Evolutionary conservation across 2,797 vertebrate genomes (phyloP).

Genomic region (Sebastes kiyomatsui): DNA sequence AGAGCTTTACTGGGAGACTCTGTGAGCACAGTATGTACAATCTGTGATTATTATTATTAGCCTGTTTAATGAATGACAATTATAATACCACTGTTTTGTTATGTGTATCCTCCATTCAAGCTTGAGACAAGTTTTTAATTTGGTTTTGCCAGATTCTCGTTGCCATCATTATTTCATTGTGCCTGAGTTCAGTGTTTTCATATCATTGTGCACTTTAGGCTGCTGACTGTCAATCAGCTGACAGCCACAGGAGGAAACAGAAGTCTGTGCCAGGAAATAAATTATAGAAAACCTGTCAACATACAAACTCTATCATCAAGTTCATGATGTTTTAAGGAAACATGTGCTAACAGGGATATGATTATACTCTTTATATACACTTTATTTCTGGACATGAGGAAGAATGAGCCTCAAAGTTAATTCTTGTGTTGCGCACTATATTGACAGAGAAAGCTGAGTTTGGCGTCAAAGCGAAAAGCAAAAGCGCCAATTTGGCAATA

Average conservation of each 20-base stretch:
- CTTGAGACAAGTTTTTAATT: background rate
- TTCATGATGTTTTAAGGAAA: background rate
- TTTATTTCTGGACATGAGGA: background rate
- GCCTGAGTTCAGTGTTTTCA: background rate
- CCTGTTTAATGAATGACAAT: background rate
- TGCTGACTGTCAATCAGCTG: background rate
- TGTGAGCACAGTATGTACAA: conserved; percentile 87
- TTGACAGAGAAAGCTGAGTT: too few relatives aligned
- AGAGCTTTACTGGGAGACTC: conserved; percentile 81
- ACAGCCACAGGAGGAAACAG: background rate
- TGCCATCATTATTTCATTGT: background rate
- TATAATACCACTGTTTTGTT: background rate
- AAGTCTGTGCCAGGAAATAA: background rate
- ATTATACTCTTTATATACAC: background rate
- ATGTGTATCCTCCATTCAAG: background rate
- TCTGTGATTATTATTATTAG: background rate
- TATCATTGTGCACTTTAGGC: background rate
- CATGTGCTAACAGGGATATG: background rate
- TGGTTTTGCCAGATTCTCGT: background rate
- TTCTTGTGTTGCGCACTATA: too few relatives aligned
- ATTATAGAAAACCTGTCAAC: background rate
- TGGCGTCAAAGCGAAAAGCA: too few relatives aligned
- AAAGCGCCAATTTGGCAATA: too few relatives aligned
- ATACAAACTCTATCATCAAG: background rate
- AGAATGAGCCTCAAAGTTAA: background rate